phyloP scores from a whole-genome alignment of 1,140 invertebrate species.

The Drosophila tristis region DNA sequence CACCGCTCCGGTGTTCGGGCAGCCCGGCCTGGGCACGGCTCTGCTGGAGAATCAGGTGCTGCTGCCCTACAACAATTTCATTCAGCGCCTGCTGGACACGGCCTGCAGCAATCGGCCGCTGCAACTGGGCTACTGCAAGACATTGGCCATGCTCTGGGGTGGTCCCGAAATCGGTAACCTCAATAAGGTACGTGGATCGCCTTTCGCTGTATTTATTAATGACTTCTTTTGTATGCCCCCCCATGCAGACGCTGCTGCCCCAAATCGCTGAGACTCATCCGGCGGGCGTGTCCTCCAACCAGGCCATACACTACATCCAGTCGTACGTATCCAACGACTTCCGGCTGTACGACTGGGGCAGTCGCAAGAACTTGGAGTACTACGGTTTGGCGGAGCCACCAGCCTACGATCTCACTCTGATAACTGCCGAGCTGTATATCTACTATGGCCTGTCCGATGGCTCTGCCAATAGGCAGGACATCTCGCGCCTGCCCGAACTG shows the following conservation, averaged over 20 bases:
- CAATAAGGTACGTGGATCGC: slow-evolving; percentile 38
- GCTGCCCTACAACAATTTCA: slow-evolving; percentile 61
- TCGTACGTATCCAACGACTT: slow-evolving; percentile 74
- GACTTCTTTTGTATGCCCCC: too few relatives aligned
- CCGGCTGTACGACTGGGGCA: slow-evolving; percentile 85
- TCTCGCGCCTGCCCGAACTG: slow-evolving; percentile 77
- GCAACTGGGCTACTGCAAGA: slow-evolving; percentile 60
- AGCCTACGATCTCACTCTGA: slow-evolving; percentile 85
- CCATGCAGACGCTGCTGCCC: slow-evolving; percentile 58
- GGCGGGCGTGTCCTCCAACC: slow-evolving; percentile 85
- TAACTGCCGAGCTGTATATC: slow-evolving; percentile 86
- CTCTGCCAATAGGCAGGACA: slow-evolving; percentile 85
- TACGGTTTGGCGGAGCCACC: slow-evolving; percentile 85
- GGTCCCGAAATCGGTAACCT: slow-evolving; percentile 57
- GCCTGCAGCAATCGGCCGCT: slow-evolving; percentile 61
- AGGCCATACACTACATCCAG: slow-evolving; percentile 85
- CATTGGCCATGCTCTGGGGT: slow-evolving; percentile 64
- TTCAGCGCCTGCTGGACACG: slow-evolving; percentile 61
- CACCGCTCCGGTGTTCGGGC: slow-evolving; percentile 35
- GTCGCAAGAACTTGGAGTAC: slow-evolving; percentile 77
- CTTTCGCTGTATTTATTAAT: not conserved
- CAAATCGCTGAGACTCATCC: slow-evolving; percentile 73
- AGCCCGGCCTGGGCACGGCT: slow-evolving; percentile 40
- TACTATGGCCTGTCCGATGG: slow-evolving; percentile 88
- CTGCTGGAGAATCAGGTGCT: slow-evolving; percentile 67